These are phyloP conservation scores for Rhopalosiphum nymphaeae DNA, from an alignment of 2,888 invertebrate species.

Conservation along the genomic window DNA sequence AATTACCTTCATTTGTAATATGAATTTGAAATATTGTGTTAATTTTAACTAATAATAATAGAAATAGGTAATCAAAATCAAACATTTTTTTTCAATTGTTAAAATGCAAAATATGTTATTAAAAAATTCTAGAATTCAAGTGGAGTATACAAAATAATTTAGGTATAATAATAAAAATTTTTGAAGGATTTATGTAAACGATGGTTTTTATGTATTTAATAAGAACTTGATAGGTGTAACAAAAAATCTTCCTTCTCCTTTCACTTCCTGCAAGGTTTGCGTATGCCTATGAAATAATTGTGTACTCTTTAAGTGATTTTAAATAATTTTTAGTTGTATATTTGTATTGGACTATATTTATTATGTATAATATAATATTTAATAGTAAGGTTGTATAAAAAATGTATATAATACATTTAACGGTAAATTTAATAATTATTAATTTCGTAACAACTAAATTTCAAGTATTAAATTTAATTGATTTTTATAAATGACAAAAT, in stretches of 20 bases:
- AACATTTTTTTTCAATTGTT: too few relatives aligned
- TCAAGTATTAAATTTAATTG: not conserved
- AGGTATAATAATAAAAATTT: too few relatives aligned
- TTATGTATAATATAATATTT: not conserved
- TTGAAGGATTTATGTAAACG: not conserved
- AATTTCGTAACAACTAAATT: not conserved
- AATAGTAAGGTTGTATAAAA: not conserved
- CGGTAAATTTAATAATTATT: not conserved
- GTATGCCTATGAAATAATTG: not conserved
- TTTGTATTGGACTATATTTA: not conserved
- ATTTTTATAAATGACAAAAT: not conserved
- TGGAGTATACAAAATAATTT: not conserved
- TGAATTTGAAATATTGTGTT: too few relatives aligned
- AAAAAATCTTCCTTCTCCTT: not conserved
- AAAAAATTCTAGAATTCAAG: too few relatives aligned
- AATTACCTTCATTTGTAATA: too few relatives aligned
- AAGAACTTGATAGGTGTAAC: not conserved
- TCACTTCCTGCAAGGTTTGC: not conserved
- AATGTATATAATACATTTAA: not conserved
- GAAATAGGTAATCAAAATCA: too few relatives aligned
- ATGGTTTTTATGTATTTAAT: not conserved
- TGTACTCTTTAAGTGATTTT: not conserved
- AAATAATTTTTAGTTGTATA: not conserved
- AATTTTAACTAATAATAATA: too few relatives aligned
- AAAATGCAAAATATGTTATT: too few relatives aligned